These are phyloP conservation scores for Gorsachius magnificus DNA, from an alignment of 2,797 vertebrate species.

Conservation along the genomic window DNA sequence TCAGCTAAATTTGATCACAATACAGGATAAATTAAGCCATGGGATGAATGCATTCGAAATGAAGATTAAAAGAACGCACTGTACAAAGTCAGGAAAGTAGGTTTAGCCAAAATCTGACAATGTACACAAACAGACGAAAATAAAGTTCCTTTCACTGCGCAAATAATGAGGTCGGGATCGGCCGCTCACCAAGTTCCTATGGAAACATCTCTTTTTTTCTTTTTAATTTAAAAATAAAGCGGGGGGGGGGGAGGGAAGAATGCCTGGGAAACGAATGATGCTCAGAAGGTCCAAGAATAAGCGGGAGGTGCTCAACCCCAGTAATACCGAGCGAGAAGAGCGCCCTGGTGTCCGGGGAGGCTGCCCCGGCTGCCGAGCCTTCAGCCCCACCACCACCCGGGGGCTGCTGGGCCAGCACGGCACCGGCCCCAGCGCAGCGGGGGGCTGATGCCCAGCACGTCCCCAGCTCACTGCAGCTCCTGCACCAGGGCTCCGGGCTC, in stretches of 20 bases:
- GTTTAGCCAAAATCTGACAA: conserved; percentile 70
- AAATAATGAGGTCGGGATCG: conserved; percentile 59
- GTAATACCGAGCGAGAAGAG: background rate
- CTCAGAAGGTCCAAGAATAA: conserved; percentile 55
- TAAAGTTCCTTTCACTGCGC: conserved; percentile 75
- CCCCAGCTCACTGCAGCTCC: background rate
- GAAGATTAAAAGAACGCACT: conserved; percentile 71
- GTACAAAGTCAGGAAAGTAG: conserved; percentile 70
- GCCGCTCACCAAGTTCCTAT: conserved; percentile 74
- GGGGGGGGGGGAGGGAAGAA: conserved; percentile 51
- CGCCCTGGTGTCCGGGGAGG: background rate
- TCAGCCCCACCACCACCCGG: background rate
- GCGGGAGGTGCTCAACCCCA: background rate
- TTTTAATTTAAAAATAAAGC: conserved; percentile 58
- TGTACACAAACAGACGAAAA: conserved; percentile 72
- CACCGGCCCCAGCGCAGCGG: background rate
- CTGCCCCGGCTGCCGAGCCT: background rate
- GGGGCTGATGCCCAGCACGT: background rate
- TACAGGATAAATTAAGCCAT: conserved; percentile 73
- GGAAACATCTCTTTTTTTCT: conserved; percentile 69
- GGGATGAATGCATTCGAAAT: conserved; percentile 74
- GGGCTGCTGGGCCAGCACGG: background rate
- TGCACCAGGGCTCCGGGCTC: background rate
- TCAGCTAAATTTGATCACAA: conserved; percentile 78
- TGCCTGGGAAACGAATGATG: conserved; percentile 17